phyloP scores from a whole-genome alignment of 2,888 invertebrate genomes.

The Poecilobothrus nobilitatus region DNA sequence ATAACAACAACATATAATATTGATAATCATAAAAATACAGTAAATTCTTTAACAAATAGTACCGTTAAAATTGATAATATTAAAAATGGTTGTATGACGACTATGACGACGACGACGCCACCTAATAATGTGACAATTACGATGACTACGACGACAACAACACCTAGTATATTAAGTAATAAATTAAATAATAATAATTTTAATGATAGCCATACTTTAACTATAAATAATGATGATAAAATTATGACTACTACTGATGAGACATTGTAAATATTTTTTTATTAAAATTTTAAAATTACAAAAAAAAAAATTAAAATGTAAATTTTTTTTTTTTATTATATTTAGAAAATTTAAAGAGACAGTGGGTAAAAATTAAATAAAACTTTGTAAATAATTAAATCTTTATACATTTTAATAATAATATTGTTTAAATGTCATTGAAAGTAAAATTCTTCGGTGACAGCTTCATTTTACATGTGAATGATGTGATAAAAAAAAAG shows the following conservation, averaged over 20 bases:
- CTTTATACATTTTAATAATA: no score
- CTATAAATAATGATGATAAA: slow-evolving; percentile 16
- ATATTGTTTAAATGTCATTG: no score
- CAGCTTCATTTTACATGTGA: no score
- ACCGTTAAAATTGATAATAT: slow-evolving; percentile 8
- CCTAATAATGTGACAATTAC: neutral
- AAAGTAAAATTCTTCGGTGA: no score
- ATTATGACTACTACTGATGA: slow-evolving; percentile 19
- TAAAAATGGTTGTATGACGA: slow-evolving; percentile 19
- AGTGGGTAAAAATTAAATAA: no score
- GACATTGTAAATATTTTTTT: slow-evolving; percentile 23
- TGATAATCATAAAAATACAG: neutral
- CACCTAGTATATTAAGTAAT: slow-evolving; percentile 21
- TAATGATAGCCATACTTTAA: slow-evolving; percentile 2
- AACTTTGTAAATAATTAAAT: no score
- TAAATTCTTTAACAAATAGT: slow-evolving; percentile 14
- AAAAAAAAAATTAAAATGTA: neutral
- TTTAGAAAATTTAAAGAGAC: no score
- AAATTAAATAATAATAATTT: slow-evolving; percentile 23
- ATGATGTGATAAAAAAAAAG: no score
- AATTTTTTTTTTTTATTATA: no score
- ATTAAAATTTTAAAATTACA: neutral
- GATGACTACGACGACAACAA: slow-evolving; percentile 15
- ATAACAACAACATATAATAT: neutral
- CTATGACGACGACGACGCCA: slow-evolving; percentile 20